Percentiles rank a stretch among this genome's conserved stretches.
These are phyloP conservation scores for Vulpes ferrilata DNA, from an alignment of 2,113 vertebrate species.

Conservation along the genomic window DNA sequence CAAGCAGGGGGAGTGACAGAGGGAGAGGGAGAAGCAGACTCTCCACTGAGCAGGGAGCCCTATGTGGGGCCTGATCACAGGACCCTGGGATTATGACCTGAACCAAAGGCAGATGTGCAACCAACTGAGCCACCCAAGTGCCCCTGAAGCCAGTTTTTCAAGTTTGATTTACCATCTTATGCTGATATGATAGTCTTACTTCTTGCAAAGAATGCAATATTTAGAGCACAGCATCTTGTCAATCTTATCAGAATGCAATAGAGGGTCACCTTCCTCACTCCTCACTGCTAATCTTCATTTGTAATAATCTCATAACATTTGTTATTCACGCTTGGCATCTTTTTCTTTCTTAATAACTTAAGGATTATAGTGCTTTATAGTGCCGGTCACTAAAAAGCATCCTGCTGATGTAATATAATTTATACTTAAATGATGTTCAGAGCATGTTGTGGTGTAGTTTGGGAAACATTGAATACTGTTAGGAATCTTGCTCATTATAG, in stretches of 20 bases:
- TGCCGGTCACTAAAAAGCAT: constrained; percentile 82
- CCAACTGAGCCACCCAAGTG: too few species aligned
- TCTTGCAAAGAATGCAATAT: constrained; percentile 93
- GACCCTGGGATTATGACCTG: too few species aligned
- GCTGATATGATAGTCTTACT: constrained; percentile 90
- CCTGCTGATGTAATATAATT: constrained; percentile 74
- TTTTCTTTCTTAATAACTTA: constrained; percentile 67
- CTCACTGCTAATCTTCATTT: constrained; percentile 89
- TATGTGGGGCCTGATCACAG: too few species aligned
- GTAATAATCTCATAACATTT: constrained; percentile 71
- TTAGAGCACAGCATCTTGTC: constrained; percentile 92
- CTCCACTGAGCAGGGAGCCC: too few species aligned
- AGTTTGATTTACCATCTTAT: constrained; percentile 89
- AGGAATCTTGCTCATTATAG: constrained; percentile 81
- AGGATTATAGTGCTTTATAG: constrained; percentile 72
- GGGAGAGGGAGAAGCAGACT: too few species aligned
- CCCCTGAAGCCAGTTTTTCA: constrained; percentile 88
- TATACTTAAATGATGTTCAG: constrained; percentile 77
- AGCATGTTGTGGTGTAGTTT: neutral
- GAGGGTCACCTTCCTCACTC: constrained; percentile 90
- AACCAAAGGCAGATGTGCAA: too few species aligned
- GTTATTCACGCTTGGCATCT: constrained; percentile 83
- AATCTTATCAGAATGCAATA: constrained; percentile 93
- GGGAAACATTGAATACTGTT: constrained; percentile 69
- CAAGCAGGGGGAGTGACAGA: too few species aligned